These are phyloP conservation scores for Cheilosia vulpina DNA, from an alignment of 2,888 invertebrate genomes.

Conservation along the genomic window DNA sequence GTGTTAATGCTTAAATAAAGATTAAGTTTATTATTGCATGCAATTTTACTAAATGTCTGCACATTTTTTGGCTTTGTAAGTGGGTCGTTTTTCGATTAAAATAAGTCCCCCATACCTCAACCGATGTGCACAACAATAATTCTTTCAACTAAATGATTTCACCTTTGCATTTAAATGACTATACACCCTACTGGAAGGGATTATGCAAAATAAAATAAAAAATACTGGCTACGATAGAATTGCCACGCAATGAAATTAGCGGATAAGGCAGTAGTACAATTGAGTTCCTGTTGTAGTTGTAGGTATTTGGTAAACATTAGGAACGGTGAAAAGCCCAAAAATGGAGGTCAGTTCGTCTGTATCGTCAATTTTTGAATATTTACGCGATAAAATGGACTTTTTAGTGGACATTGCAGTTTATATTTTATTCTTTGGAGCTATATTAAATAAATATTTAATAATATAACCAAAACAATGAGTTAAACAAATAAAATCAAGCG, in stretches of 20 bases:
- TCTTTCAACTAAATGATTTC: too few relatives aligned
- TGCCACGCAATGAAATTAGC: conserved; percentile 53
- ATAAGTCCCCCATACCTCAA: too few relatives aligned
- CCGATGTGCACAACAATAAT: too few relatives aligned
- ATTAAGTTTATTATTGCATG: too few relatives aligned
- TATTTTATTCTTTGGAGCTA: conserved; percentile 79
- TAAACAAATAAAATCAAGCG: not conserved
- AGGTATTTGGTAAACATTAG: not conserved
- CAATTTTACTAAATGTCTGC: too few relatives aligned
- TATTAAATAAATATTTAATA: conserved; percentile 79
- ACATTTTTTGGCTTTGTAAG: too few relatives aligned
- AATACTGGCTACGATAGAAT: conserved; percentile 31
- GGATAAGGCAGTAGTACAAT: conserved; percentile 47
- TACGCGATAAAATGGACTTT: conserved; percentile 78
- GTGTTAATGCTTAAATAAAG: too few relatives aligned
- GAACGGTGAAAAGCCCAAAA: not conserved
- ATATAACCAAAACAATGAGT: conserved; percentile 34
- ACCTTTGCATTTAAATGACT: not conserved
- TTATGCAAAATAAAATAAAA: not conserved
- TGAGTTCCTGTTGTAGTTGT: not conserved
- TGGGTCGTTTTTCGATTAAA: too few relatives aligned
- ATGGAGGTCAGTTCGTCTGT: conserved; percentile 65
- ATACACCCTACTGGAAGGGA: not conserved
- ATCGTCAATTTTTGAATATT: conserved; percentile 52
- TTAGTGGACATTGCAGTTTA: conserved; percentile 80